Base-by-base conservation (phyloP, 1,140 invertebrate genomes). In the Lucilia sericata region DNA sequence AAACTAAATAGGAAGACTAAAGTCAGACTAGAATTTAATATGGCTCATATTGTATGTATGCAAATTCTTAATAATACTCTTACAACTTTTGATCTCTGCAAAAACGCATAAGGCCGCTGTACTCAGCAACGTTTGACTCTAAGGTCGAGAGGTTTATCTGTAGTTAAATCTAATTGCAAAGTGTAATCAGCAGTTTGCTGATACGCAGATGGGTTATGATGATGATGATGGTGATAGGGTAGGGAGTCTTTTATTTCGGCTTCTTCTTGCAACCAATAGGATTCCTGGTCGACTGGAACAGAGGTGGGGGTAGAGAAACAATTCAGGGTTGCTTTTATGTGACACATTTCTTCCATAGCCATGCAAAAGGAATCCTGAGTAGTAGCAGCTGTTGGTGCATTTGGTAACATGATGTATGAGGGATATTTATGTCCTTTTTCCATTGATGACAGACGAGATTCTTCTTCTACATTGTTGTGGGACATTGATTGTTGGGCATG, bases 261-360 rank as follows among this genome's bases (percentile, higher is more conserved):
- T 80, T 80, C 76, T 21, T 80, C 76, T 2, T 49, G 42, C 0
- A 51, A 49, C 76, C 76, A 80, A 80, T 80, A 80, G 0, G 65
- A 70, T 70, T 70, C 65, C 2, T 19, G n/a, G 10, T 70, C 65
- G 19, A 12, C 65, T 21, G 65, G 65, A 19, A 19, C 21, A 7
- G 65, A 21, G 10, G 0, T 84, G 25, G 30, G 47, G 36, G 76
- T 65, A 36, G 81, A 82, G 19, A 82, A 84, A 42, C 74, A 84
- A 84, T 84, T 80, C 10, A 82, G 70, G 13, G 84, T 55, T 8
- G 84, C 70, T 55, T 82, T 82, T 12, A 84, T 82, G 34, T 82
- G 80, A 80, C 84, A 84, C 34, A 84, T 51, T 55, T 84, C 84
- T 81, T 84, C 84, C 70, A 82, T 82, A 12, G 81, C 80, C 81